Percentiles rank a stretch among this genome's conserved stretches.
These are phyloP conservation scores for Nannospalax galili DNA, from an alignment of 2,113 vertebrate species.

Conservation along the genomic window DNA sequence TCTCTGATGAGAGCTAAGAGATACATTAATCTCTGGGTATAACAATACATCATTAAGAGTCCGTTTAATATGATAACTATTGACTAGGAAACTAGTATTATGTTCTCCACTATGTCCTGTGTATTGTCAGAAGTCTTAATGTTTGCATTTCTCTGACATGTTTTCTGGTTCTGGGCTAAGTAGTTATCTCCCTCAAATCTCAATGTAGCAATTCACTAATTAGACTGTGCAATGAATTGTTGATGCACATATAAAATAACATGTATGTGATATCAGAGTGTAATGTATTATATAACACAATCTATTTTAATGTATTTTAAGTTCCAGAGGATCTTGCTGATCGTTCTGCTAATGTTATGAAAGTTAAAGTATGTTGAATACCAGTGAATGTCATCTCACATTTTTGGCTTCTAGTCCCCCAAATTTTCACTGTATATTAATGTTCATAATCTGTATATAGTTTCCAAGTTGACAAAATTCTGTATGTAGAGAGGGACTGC, in stretches of 20 bases:
- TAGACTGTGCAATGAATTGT: neutral
- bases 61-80: too few species aligned
- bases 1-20: too few species aligned
- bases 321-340: neutral
- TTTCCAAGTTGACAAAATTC: neutral
- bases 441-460: neutral
- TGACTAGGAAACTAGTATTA: too few species aligned
- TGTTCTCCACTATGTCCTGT: too few species aligned
- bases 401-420: neutral
- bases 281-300: neutral
- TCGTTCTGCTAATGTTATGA: neutral
- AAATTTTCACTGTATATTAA: neutral
- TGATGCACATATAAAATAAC: too few species aligned
- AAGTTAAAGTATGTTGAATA: neutral
- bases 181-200: neutral
- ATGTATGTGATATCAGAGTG: neutral
- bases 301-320: neutral
- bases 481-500: neutral
- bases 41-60: too few species aligned
- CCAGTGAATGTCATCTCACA: neutral
- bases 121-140: neutral
- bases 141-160: neutral
- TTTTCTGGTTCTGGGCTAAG: neutral
- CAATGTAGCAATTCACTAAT: neutral
- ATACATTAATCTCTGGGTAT: too few species aligned